Percentiles rank a stretch among this genome's conserved stretches.
Conservation (phyloP, 2,113 vertebrate genomes). For the Chlorodrepanis virens region DNA sequence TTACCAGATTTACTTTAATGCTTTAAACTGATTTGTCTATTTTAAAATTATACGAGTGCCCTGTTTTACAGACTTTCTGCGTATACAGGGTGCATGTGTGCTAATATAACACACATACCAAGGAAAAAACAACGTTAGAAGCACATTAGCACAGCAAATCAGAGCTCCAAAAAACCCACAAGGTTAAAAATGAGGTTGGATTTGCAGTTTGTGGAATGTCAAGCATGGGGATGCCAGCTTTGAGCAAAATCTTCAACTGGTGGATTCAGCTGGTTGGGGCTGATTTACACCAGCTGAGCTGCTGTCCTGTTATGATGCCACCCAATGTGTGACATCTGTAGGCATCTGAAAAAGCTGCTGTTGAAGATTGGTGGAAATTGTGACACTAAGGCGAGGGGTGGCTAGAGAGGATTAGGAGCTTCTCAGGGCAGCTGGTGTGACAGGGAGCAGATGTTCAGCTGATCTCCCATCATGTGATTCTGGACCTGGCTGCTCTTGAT, state of each 20-base stretch:
- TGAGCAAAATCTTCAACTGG: neutral
- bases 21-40: conserved; percentile 67
- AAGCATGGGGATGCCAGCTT: neutral
- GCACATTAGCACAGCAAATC: neutral
- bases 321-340: neutral
- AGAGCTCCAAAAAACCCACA: neutral
- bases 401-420: neutral
- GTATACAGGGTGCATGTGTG: conserved; percentile 16
- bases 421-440: neutral
- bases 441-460: neutral
- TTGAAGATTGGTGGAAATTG: neutral
- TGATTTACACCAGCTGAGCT: neutral
- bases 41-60: conserved; percentile 61
- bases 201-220: neutral
- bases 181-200: neutral
- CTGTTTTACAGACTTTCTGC: conserved; percentile 60
- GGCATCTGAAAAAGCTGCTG: neutral
- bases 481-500: neutral
- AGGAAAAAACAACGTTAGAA: conserved; percentile 15
- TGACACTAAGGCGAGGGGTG: neutral
- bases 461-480: neutral
- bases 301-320: neutral
- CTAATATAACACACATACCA: neutral
- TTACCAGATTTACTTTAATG: conserved; percentile 63
- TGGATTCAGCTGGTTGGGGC: neutral